A percentile compares a stretch with the other conserved stretches of the same genome.
phyloP scores from a whole-genome alignment of 2,797 vertebrate species.

The Enteromius anoplus region DNA sequence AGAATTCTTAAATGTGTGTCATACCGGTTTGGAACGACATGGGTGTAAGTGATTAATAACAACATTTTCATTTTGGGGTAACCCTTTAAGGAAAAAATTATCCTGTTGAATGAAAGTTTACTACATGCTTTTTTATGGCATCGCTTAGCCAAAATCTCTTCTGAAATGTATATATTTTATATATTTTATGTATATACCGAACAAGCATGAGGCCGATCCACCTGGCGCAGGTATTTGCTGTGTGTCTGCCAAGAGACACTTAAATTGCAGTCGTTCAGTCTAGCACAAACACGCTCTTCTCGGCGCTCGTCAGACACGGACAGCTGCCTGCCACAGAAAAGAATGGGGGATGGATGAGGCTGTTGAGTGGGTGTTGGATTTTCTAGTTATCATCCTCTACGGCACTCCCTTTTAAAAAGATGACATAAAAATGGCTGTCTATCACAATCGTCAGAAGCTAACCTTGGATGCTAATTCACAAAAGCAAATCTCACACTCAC shows the following conservation, averaged over 20 bases:
- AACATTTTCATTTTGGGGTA: no score
- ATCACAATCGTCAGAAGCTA: background rate
- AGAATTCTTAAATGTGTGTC: background rate
- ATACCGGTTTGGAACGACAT: background rate
- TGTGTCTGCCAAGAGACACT: conserved; percentile 75
- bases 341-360: conserved; percentile 27
- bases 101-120: background rate
- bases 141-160: background rate
- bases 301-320: conserved; percentile 45
- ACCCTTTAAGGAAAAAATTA: background rate
- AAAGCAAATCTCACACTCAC: conserved; percentile 23
- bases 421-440: background rate
- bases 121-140: background rate
- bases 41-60: no score
- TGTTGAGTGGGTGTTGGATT: conserved; percentile 10
- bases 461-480: conserved; percentile 25
- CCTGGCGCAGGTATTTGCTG: conserved; percentile 76
- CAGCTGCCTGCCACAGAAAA: conserved; percentile 42
- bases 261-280: conserved; percentile 74
- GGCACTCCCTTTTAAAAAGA: conserved; percentile 6
- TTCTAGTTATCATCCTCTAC: conserved; percentile 3
- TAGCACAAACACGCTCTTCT: conserved; percentile 74
- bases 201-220: conserved; percentile 55
- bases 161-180: background rate
- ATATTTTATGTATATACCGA: background rate